Base-by-base conservation (phyloP, 2,888 invertebrate species). In the Alloplasta piceator region DNA sequence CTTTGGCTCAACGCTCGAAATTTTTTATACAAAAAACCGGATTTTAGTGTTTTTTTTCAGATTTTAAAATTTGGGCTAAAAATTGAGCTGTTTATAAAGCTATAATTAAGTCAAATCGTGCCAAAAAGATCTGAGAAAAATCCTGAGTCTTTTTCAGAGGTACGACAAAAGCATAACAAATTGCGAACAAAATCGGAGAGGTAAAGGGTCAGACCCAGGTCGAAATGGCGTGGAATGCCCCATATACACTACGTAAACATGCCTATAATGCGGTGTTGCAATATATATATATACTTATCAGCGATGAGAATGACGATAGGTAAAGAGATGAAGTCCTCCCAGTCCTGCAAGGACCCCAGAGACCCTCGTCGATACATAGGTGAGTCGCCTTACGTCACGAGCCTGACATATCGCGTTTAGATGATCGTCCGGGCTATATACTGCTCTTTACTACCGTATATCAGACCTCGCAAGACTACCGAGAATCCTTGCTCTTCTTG, bases 371-470 rank as follows among this genome's bases (percentile, higher is more conserved):
- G 76, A 80, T 83, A 74, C 76, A 56, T 76, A 77, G 82, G 82
- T 82, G 78, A 82, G 83, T 84, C 76, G 80, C 82, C 80, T 82
- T 83, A 68, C 74, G 79, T 82, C 82, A 79, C 58, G 60, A 16
- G 67, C 6, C 64, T 82, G 82, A 82, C 84, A 81, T 81, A 82
- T 82, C 82, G 80, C 75, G 75, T 71, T 76, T 61, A 38, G 72
- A 79, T 79, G 82, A 84, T 84, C 84, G 73, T 80, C 63, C 71
- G 55, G 66, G 68, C 48, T 67, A 75, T 68, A 75, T 75, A 58
- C 67, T 60, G 58, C 58, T 74, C 64, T 71, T 78, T 56, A 78
- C 78, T 78, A 52, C 78, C 56, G 78, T 63, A 46, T 36, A 63
- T 61, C 67, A 48, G 43, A 48, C 48, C 26, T 26, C 12, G 50